Base-by-base conservation (phyloP, 2,113 vertebrate species). In the Gobio gobio region DNA sequence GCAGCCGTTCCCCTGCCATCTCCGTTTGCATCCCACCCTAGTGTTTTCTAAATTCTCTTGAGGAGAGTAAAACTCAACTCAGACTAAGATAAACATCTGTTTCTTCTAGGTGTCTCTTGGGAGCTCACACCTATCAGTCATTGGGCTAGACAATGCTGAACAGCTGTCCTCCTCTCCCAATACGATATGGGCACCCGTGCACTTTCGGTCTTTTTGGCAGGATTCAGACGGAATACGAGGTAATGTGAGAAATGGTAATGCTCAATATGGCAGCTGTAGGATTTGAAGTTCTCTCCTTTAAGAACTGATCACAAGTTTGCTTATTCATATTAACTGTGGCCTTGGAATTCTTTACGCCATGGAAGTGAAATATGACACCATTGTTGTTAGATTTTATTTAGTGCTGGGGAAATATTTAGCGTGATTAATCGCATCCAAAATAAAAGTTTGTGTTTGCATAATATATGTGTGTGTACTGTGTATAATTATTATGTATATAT, bases 31-130 rank as follows among this genome's bases (percentile, higher is more conserved):
- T 45, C 77, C 7, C 77, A 43, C 5, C 36, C 36, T 61, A 22
- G 33, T 61, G 33, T 33, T 78, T 78, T 61, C 45, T 36, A 22
- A 45, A 43, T 45, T 43, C 77, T 24, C 56, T 5, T 16, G 54
- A 64, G 22, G 45, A 51, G 22, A 66, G 66, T 16, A 18, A 18
- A 43, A 36, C 10, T 36, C 10, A 78, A 66, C 45, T 78, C 45
- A 84, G 10, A 64, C 36, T 77, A 77, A 24, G 74, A 63, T 29
- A 77, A 61, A 84, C 83, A 84, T 78, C 26, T 78, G 74, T 78
- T 56, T 68, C 22, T 54, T 54, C 40, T 40, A 66, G 43, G 40
- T 84, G 59, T 78, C 83, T 40, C 58, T 54, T 20, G 18, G 12
- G 5, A 77, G 45, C 29, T 26, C 47, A 76, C 43, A 47, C 5